Evolutionary conservation across 2,888 invertebrate genomes (phyloP).

Genomic region (Eucera pruinosa): DNA sequence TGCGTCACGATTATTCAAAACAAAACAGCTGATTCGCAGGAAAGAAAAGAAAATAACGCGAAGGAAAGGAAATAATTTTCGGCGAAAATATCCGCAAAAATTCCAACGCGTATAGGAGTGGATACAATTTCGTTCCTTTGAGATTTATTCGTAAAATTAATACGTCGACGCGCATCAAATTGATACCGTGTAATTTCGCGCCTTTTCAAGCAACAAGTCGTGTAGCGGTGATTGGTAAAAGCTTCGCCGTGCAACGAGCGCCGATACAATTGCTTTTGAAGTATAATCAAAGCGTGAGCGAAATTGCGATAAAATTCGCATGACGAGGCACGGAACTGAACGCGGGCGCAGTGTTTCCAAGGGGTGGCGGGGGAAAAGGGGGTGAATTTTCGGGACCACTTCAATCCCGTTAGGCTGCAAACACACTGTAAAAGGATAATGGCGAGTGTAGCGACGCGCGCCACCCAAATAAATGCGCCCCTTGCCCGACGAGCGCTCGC

Average conservation of each 20-base stretch:
- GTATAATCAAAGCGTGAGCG: constrained; percentile 66
- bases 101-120: too few species aligned
- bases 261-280: constrained; percentile 65
- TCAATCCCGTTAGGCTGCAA: constrained; percentile 63
- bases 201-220: constrained; percentile 62
- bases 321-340: constrained; percentile 55
- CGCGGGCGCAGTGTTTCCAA: too few species aligned
- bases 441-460: constrained; percentile 55
- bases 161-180: constrained; percentile 55
- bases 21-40: too few species aligned
- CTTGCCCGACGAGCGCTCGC: constrained; percentile 22
- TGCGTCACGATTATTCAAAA: too few species aligned
- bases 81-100: too few species aligned
- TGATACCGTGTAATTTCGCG: constrained; percentile 57
- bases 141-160: constrained; percentile 57
- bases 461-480: constrained; percentile 45
- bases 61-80: too few species aligned
- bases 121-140: constrained; percentile 32
- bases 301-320: constrained; percentile 66
- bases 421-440: constrained; percentile 60
- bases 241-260: constrained; percentile 47
- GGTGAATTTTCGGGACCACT: constrained; percentile 64
- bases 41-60: too few species aligned
- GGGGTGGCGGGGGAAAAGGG: constrained; percentile 20
- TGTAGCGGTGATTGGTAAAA: constrained; percentile 55